Evolutionary conservation across 2,113 vertebrate genomes (phyloP).

Genomic region (Tyrannus savana): DNA sequence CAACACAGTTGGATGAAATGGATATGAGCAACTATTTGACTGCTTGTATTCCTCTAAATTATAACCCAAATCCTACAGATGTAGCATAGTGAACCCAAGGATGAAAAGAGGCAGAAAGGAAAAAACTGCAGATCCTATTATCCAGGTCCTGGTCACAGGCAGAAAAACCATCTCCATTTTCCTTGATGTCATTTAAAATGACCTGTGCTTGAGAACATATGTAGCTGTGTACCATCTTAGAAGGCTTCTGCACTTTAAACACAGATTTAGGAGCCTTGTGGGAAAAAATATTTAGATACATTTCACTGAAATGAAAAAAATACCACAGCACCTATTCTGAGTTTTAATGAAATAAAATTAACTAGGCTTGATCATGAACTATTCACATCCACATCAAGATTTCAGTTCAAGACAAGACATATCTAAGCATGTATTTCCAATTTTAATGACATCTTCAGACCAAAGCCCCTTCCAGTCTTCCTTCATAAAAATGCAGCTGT

Average conservation of each 20-base stretch:
- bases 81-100: not conserved
- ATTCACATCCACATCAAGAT: not conserved
- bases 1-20: not conserved
- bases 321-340: not conserved
- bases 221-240: not conserved
- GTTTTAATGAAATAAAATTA: not conserved
- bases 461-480: not conserved
- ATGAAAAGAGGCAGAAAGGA: not conserved
- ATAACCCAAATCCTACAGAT: not conserved
- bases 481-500: not conserved
- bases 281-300: not conserved
- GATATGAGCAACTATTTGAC: not conserved
- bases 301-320: not conserved
- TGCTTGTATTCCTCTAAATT: not conserved
- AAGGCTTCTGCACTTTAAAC: not conserved
- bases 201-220: not conserved
- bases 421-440: not conserved
- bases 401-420: not conserved
- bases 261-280: not conserved
- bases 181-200: not conserved
- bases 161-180: not conserved
- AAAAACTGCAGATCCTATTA: not conserved
- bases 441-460: not conserved
- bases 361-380: not conserved
- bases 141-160: not conserved